phyloP scores from a whole-genome alignment of 1,140 invertebrate genomes.

The Drosophila albomicans region DNA sequence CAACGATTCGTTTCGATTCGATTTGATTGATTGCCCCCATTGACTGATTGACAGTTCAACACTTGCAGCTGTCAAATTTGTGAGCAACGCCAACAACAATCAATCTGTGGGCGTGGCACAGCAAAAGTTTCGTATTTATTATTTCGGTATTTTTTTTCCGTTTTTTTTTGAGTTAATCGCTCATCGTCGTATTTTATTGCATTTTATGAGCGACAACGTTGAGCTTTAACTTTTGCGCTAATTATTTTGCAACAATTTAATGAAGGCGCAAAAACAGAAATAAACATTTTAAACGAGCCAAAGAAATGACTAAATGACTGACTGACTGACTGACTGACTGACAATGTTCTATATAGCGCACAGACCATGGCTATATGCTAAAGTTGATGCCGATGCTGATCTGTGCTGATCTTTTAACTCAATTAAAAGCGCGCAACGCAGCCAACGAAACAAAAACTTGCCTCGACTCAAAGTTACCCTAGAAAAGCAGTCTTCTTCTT shows the following conservation, averaged over 20 bases:
- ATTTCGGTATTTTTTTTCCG: background rate
- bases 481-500: background rate
- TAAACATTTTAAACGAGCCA: conserved; percentile 16
- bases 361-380: conserved; percentile 48
- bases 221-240: conserved; percentile 78
- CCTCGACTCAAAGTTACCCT: conserved; percentile 4
- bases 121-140: background rate
- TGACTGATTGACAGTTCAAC: conserved; percentile 80
- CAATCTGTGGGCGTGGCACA: background rate
- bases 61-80: conserved; percentile 80
- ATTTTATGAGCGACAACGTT: conserved; percentile 65
- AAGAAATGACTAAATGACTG: conserved; percentile 4
- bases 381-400: conserved; percentile 38
- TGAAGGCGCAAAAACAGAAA: conserved; percentile 73
- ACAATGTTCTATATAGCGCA: conserved; percentile 21
- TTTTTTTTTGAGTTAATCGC: conserved; percentile 2
- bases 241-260: conserved; percentile 79
- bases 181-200: conserved; percentile 42
- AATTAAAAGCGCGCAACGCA: conserved; percentile 77
- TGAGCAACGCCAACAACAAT: conserved; percentile 10
- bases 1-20: too few species aligned
- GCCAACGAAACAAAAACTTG: conserved; percentile 36
- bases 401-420: conserved; percentile 79
- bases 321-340: background rate
- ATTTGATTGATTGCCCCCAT: conserved; percentile 53